Conservation (phyloP, 2,888 invertebrate species). For the Drosophila diplacantha region DNA sequence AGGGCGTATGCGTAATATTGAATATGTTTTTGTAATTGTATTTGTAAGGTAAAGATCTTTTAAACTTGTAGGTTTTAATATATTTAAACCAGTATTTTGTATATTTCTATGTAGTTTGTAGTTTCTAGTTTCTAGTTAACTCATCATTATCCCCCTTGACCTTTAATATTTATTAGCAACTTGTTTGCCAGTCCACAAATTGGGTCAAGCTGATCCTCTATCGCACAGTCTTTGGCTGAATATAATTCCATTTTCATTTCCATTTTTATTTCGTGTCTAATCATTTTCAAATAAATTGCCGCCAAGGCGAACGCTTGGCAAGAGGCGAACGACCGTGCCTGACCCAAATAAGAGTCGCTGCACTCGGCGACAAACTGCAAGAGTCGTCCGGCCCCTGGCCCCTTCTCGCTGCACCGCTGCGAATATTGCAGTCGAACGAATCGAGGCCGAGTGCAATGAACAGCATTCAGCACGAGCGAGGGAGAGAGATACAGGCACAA, state of each 20-base stretch:
- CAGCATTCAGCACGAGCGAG: constrained; percentile 72
- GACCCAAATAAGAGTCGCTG: constrained; percentile 84
- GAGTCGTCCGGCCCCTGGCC: constrained; percentile 10
- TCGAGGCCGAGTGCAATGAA: constrained; percentile 76
- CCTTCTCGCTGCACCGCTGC: constrained; percentile 48
- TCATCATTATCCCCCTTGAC: constrained; percentile 2
- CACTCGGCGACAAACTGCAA: constrained; percentile 75
- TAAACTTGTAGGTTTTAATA: too few species aligned
- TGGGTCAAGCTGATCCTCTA: constrained; percentile 33
- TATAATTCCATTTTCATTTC: constrained; percentile 36
- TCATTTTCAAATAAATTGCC: constrained; percentile 70
- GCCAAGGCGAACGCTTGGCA: constrained; percentile 60
- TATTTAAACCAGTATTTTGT: too few species aligned
- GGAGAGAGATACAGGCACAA: background rate
- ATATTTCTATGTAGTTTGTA: too few species aligned
- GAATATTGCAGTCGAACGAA: constrained; percentile 56
- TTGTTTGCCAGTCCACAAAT: constrained; percentile 29
- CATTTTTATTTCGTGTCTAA: constrained; percentile 62
- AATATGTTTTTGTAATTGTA: too few species aligned
- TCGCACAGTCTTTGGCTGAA: constrained; percentile 20
- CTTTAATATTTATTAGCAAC: constrained; percentile 5
- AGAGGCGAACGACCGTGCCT: constrained; percentile 81
- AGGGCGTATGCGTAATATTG: constrained; percentile 10
- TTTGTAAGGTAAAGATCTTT: too few species aligned
- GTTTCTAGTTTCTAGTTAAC: too few species aligned